Base-by-base conservation (phyloP, 2,113 vertebrate genomes). In the Onychorhynchus coronatus region DNA sequence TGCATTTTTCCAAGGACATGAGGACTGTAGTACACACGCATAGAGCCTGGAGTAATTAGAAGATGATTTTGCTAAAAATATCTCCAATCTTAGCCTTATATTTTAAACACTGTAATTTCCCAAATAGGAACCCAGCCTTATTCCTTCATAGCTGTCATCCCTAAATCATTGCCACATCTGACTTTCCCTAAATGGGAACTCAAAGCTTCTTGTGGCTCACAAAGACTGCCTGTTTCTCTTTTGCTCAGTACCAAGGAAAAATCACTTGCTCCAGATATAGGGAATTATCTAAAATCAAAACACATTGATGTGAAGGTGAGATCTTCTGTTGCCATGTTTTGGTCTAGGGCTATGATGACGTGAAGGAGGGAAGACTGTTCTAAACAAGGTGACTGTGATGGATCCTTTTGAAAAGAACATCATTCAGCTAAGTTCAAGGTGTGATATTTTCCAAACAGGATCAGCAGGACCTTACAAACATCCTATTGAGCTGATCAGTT, bases 31-130 rank as follows among this genome's bases (percentile, higher is more conserved):
- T 47, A 67, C 39, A 30, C n/a, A 31, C n/a, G 8, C 39, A 66
- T 28, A 71, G 50, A 92, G 33, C 39, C 52, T 71, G 42, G 31
- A 70, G 33, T 71, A 88, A 86, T 89, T 74, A 81, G 67, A 75
- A 85, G 49, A 84, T 30, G 21, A 77, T 91, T 88, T 95, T 76
- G 37, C 76, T 86, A 84, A 92, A 93, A 95, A 37, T 33, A 82
- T n/a, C 68, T 87, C 33, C 5, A 9, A 77, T 86, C 18, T 39
- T 63, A 84, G 61, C 25, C 50, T 66, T 88, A 58, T 18, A 75
- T 92, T 88, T 90, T 71, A 89, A 93, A 62, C 2, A 8, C 35
- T 67, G 55, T 56, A 22, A 86, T 93, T 88, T 88, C 41, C 58
- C 44, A 61, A 47, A 72, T 5, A 89, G 44, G 58, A 91, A 53